Conservation (phyloP, 2,797 vertebrate species). For the Thunnus albacares region DNA sequence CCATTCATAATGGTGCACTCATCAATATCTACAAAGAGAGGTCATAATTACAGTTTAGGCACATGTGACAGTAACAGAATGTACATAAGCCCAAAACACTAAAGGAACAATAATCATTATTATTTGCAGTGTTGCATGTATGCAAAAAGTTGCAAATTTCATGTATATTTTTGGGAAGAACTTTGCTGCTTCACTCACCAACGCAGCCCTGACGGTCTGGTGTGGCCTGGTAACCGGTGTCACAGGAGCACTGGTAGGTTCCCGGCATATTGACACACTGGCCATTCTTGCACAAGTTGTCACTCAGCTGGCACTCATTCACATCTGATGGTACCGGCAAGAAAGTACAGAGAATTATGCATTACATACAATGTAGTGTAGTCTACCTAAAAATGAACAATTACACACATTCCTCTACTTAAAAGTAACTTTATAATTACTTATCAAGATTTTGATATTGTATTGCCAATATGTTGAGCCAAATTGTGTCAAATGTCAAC, state of each 20-base stretch:
- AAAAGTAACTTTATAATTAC: not conserved
- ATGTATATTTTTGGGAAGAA: not conserved
- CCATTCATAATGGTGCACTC: constrained; percentile 94
- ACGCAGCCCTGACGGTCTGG: constrained; percentile 92
- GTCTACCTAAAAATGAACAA: not conserved
- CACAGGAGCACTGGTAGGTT: constrained; percentile 94
- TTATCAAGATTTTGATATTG: not conserved
- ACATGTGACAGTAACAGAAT: not conserved
- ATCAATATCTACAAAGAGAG: constrained; percentile 87
- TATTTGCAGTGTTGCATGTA: not conserved
- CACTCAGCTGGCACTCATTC: constrained; percentile 93
- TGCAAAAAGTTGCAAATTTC: too few species aligned
- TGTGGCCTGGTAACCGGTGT: constrained; percentile 92
- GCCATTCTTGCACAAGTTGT: constrained; percentile 91
- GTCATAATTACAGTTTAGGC: not conserved
- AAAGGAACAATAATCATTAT: not conserved
- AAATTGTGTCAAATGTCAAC: not conserved
- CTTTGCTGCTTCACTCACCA: constrained; percentile 82
- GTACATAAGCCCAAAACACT: not conserved
- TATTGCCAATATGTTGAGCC: not conserved
- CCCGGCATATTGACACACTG: constrained; percentile 93
- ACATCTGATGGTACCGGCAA: constrained; percentile 83
- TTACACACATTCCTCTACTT: not conserved
- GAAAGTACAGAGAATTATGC: not conserved
- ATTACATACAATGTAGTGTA: not conserved